Base-by-base conservation (phyloP, 2,113 vertebrate species). In the Tiliqua scincoides region DNA sequence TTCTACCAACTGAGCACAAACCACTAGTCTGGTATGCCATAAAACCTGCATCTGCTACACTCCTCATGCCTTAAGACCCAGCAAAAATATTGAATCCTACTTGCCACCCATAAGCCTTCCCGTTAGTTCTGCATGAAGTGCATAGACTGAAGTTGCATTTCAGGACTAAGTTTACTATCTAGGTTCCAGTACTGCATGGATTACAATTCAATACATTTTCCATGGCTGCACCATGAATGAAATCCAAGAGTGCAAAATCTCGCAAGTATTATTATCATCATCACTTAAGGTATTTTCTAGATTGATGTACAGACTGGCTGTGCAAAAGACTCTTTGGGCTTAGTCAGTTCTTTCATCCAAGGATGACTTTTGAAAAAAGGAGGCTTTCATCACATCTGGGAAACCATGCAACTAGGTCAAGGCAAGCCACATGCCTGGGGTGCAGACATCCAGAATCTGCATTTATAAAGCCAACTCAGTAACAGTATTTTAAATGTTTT, bases 21-120 rank as follows among this genome's bases (percentile, higher is more conserved):
- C 61, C 15, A 25, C 21, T 15, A 37, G 35, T 0, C 63, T 72
- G 68, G 5, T 0, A 62, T 43, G 68, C 6, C 43, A 76, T 62
- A 2, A 23, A 72, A 30, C 1, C 61, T 43, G 35, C 2, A 2
- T 4, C 27, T 63, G 25, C 21, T 32, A 40, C 0, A 0, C 30
- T 79, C 61, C 1, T 27, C 17, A 7, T 78, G 72, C 54, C 48
- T 17, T 3, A 52, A 54, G 52, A 1, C 6, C 14, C 80, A 88
- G 70, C 30, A 74, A 87, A 87, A 54, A 30, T 30, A 65, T 59
- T 30, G 17, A 52, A 10, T 1, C 0, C 2, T 2, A 0, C 72
- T 2, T 0, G 9, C 7, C 80, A 11, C 3, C 11, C n/a, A 25
- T 8, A 27, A 15, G 21, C 21, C 10, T 77, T 65, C 30, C 57